These are phyloP conservation scores for Nyctalus aviator DNA, from an alignment of 2,797 vertebrate genomes.

Conservation along the genomic window DNA sequence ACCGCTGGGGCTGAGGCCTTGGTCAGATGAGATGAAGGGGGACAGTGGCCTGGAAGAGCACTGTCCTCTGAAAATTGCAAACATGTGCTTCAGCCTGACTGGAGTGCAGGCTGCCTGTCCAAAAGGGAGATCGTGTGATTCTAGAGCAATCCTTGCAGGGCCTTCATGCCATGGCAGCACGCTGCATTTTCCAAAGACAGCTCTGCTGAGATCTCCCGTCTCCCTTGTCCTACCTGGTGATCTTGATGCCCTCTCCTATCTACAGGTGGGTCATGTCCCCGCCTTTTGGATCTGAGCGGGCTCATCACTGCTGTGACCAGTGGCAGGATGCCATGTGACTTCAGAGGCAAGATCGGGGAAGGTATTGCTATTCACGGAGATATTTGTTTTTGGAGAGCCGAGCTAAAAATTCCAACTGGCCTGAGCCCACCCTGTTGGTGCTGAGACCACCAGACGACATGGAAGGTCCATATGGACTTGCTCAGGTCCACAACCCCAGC, in stretches of 20 bases:
- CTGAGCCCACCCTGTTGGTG: not conserved
- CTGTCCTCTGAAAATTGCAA: not conserved
- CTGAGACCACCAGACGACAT: not conserved
- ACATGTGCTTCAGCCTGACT: no score
- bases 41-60: not conserved
- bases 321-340: not conserved
- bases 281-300: not conserved
- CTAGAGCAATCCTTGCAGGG: not conserved
- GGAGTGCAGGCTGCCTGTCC: not conserved
- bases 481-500: not conserved
- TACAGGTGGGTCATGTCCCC: not conserved
- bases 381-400: not conserved
- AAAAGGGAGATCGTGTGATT: not conserved
- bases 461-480: not conserved
- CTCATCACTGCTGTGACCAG: not conserved
- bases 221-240: not conserved
- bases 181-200: not conserved
- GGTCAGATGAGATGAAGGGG: not conserved
- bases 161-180: no score
- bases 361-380: accelerated
- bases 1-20: not conserved
- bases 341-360: not conserved
- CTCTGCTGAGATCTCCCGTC: no score
- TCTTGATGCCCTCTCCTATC: no score
- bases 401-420: not conserved